Percentiles rank a stretch among this genome's conserved stretches.
phyloP scores from a whole-genome alignment of 2,797 vertebrate genomes.

The Passerculus sandwichensis region DNA sequence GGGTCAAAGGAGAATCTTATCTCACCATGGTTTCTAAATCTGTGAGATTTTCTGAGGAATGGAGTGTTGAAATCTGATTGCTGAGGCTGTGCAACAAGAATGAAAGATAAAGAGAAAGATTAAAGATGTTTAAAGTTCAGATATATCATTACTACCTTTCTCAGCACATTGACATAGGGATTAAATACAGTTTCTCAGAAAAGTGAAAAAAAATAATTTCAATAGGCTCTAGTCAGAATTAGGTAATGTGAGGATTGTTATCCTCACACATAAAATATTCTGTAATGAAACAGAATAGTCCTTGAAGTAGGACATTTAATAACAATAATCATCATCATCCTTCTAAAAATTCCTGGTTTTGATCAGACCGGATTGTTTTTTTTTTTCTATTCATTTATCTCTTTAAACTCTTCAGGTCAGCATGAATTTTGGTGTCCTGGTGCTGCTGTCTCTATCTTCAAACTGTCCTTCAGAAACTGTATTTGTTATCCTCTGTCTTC shows the following conservation, averaged over 20 bases:
- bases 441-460: background rate
- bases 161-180: constrained; percentile 70
- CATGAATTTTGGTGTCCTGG: background rate
- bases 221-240: constrained; percentile 65
- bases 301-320: constrained; percentile 49
- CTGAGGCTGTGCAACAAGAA: constrained; percentile 70
- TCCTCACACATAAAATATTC: constrained; percentile 26
- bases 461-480: background rate
- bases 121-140: constrained; percentile 77
- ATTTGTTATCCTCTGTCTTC: background rate
- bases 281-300: constrained; percentile 35
- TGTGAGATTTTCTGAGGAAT: constrained; percentile 66
- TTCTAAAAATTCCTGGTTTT: constrained; percentile 63
- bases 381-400: background rate
- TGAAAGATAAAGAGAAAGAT: constrained; percentile 74
- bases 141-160: constrained; percentile 74
- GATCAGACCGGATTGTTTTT: background rate
- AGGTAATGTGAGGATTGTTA: constrained; percentile 57
- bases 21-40: constrained; percentile 69
- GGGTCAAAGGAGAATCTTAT: constrained; percentile 47
- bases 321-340: background rate
- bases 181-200: constrained; percentile 73
- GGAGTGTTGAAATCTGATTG: constrained; percentile 72
- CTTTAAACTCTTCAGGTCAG: background rate
- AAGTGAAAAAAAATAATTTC: constrained; percentile 70